Percentiles rank a stretch among this genome's conserved stretches.
Evolutionary conservation across 2,113 vertebrate species (phyloP).

Genomic region (Danionella cerebrum): DNA sequence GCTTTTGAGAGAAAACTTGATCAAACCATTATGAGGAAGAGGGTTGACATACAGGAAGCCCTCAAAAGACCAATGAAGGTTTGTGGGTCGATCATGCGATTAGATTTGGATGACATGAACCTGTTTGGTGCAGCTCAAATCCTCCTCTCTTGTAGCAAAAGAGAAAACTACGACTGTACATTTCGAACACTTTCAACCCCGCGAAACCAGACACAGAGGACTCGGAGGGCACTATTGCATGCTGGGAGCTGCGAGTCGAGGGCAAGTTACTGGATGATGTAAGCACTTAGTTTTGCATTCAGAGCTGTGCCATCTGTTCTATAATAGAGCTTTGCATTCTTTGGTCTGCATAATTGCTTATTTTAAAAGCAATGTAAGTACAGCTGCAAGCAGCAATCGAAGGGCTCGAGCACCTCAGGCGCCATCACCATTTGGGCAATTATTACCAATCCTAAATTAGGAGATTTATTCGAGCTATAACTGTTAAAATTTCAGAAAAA

Average conservation of each 20-base stretch:
- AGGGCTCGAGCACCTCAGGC: too few relatives aligned
- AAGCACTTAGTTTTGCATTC: slow-evolving; percentile 44
- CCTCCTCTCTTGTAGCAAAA: slow-evolving; percentile 78
- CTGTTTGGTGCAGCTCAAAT: neutral
- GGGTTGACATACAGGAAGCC: slow-evolving; percentile 95
- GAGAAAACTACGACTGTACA: slow-evolving; percentile 91
- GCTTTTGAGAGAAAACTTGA: slow-evolving; percentile 96
- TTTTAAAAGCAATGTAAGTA: neutral
- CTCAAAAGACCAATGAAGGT: slow-evolving; percentile 99
- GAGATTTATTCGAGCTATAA: too few relatives aligned
- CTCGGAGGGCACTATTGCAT: slow-evolving; percentile 94
- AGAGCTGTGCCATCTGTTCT: neutral
- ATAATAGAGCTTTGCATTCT: neutral
- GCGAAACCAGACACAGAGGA: slow-evolving; percentile 88
- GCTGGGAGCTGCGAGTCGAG: slow-evolving; percentile 94
- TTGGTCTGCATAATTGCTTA: neutral
- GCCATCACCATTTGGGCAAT: too few relatives aligned
- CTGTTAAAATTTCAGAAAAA: too few relatives aligned
- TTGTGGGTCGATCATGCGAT: too few relatives aligned
- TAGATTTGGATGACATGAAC: neutral
- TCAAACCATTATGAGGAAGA: slow-evolving; percentile 97
- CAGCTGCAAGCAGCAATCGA: too few relatives aligned
- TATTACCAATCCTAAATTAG: too few relatives aligned
- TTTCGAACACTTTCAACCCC: slow-evolving; percentile 97
- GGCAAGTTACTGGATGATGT: slow-evolving; percentile 94